These are phyloP conservation scores for Conistra vaccinii DNA, from an alignment of 2,888 invertebrate genomes.

Conservation along the genomic window DNA sequence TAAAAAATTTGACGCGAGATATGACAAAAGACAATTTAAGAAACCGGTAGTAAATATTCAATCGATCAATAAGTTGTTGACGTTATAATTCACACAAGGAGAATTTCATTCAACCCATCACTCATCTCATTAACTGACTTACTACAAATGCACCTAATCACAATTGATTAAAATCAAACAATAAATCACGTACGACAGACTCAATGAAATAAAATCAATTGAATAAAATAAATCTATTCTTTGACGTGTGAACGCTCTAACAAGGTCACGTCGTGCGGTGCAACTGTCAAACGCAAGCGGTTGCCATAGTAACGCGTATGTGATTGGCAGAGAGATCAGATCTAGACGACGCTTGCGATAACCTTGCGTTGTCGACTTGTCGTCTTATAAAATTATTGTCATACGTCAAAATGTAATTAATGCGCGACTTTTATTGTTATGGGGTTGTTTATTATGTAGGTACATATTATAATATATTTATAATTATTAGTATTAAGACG, in stretches of 20 bases:
- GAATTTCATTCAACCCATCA: conserved; percentile 38
- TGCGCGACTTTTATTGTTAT: conserved; percentile 14
- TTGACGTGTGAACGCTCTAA: conserved; percentile 64
- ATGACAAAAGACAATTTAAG: conserved; percentile 6
- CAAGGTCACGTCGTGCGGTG: conserved; percentile 65
- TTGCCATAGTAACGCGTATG: conserved; percentile 65
- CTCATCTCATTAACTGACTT: conserved; percentile 4
- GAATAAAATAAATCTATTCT: conserved; percentile 43
- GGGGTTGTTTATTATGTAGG: conserved; percentile 14
- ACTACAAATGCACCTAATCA: conserved; percentile 19
- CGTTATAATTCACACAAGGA: background rate
- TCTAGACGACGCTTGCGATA: conserved; percentile 30
- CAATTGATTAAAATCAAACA: conserved; percentile 16
- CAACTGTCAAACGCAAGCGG: conserved; percentile 59
- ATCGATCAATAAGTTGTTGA: conserved; percentile 4
- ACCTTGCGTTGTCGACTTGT: conserved; percentile 58
- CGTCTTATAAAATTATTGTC: conserved; percentile 51
- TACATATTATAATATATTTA: background rate
- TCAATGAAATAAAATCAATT: conserved; percentile 54
- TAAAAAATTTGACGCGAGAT: conserved; percentile 11
- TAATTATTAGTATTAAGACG: background rate
- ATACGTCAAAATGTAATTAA: conserved; percentile 32
- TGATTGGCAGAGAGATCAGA: conserved; percentile 60
- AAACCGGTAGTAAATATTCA: conserved; percentile 11
- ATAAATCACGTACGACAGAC: conserved; percentile 27